These are phyloP conservation scores for Enteromius argenteus DNA, from an alignment of 2,797 vertebrate genomes.

Conservation along the genomic window DNA sequence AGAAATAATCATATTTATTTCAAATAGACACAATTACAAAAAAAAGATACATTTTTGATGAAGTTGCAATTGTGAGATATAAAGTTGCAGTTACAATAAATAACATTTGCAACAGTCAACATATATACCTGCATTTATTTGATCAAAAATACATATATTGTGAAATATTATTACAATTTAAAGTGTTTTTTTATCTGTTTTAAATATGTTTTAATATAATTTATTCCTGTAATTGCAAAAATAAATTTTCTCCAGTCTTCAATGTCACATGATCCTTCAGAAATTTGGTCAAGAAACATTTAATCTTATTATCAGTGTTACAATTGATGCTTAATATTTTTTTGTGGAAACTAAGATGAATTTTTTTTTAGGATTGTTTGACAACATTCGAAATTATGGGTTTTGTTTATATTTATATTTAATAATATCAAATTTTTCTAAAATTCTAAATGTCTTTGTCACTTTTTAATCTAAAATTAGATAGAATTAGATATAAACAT, in stretches of 20 bases:
- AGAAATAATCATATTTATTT: neutral
- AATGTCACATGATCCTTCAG: neutral
- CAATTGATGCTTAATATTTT: neutral
- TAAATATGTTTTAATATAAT: neutral
- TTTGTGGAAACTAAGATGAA: neutral
- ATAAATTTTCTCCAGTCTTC: neutral
- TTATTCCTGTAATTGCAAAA: neutral
- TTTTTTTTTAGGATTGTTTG: neutral
- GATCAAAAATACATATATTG: neutral
- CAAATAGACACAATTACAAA: neutral
- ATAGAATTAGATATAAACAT: neutral
- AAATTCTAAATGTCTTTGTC: neutral
- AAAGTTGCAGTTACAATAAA: constrained; percentile 17
- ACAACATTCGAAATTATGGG: neutral
- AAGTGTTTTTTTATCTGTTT: neutral
- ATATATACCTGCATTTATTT: neutral
- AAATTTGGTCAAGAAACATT: constrained; percentile 9
- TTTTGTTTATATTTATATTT: neutral
- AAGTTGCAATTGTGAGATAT: neutral
- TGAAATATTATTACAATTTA: neutral
- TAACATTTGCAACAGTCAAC: neutral
- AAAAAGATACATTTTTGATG: neutral
- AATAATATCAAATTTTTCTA: neutral
- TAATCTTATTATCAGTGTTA: neutral
- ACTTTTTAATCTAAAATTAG: neutral